Evolutionary conservation across 2,797 vertebrate species (phyloP), one percentile per base, ranked within the genome.

Genomic region (Acanthurus lineatus): DNA sequence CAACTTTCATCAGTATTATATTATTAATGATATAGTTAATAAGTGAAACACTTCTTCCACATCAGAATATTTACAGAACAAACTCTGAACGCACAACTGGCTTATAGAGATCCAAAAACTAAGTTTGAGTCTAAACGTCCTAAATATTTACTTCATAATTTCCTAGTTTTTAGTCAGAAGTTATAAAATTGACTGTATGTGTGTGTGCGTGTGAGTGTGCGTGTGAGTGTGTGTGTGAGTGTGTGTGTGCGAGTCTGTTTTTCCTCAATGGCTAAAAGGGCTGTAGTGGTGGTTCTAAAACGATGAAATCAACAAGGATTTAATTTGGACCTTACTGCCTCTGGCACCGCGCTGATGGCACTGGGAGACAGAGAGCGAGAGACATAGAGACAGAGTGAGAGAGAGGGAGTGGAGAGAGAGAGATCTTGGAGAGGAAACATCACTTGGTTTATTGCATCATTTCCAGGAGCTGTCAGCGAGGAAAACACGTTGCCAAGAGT

Each of bases 361-460:
- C 19, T 56, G 54, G 19, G 65, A 82, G 74, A 81, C 32, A 45
- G 40, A 82, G 56, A 64, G 28, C 40, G 53, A 79, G 40, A 58
- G 53, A 38, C n/a, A 56, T 53, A 61, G 66, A 42, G 17, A 63
- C 38, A 49, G n/a, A 70, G 16, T 17, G 32, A 54, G 16, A n/a
- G 67, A n/a, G 79, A 47, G 28, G 28, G 28, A 32, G 28, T 32
- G 28, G n/a, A 25, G 45, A 77, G 38, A 47, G 60, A 58, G 20
- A 73, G 19, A 79, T 74, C 62, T 70, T 72, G 72, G 69, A 89
- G 48, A 75, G 64, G 73, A 73, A 87, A 88, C 71, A 77, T 89
- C 72, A 79, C 48, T 89, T 80, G 81, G 77, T 69, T 81, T 80
- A 77, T 92, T 89, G 84, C 82, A 90, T 91, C 71, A 91, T 78